Evolutionary conservation across 2,113 vertebrate species (phyloP), one percentile per base, ranked within the genome.

Genomic region (Chinchilla lanigera): DNA sequence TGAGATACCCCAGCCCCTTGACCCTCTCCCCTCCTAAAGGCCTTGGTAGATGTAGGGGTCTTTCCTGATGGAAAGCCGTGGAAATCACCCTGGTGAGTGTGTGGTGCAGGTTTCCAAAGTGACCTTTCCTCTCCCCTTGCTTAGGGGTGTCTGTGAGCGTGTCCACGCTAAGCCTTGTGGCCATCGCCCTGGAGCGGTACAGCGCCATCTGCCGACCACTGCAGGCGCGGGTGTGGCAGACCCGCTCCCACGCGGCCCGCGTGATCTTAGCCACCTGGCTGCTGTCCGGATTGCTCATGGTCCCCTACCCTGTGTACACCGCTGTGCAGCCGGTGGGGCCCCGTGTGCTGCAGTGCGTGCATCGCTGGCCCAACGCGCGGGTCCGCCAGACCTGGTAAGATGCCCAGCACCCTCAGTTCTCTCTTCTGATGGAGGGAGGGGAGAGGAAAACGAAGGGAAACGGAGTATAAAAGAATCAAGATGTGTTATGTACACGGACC

Each of bases 121-220:
- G 30, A 86, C 1, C 1, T 2, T 82, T 83, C 4, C 33, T 52
- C 26, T 30, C 95, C 50, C 87, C 26, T 95, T 83, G 60, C 75
- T 13, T 99, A 99, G 99, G 99, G 16, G 98, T 99, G 95, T 99
- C 99, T 0, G 99, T 99, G 44, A 99, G 99, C 47, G 99, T 99
- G 88, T 99, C 99, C 93, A 99, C 99, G 19, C 99, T 99, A 93
- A 99, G 99, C 98, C 98, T 99, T 80, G 99, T 99, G 97, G 99
- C 99, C 98, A 99, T 99, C 33, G 99, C 99, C 78, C 99, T 99
- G 35, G 99, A 99, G 97, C 99, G 99, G 73, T 99, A 99, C 98
- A 99, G 99, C 38, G 99, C 99, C 98, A 99, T 99, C 98, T 99
- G 99, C 97, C 99, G 99, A 97, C 99, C 99, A 0, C 98, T 99